A percentile compares a stretch with the other conserved stretches of the same genome.
Conservation (phyloP, 92 coral and sea anemone genomes). For the Isaurus tuberculatus region DNA sequence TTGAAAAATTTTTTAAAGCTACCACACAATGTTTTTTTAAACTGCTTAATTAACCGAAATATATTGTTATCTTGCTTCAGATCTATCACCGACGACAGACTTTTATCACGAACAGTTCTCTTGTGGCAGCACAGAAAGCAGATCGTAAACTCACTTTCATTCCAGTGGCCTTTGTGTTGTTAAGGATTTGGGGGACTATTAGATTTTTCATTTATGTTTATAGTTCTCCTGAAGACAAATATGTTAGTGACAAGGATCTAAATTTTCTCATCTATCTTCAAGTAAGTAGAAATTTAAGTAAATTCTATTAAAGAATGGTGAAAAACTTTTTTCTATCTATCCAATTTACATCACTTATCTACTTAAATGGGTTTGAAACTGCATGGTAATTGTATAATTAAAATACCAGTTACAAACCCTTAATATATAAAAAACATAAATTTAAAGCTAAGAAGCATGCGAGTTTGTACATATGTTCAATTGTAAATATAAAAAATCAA, state of each 20-base stretch:
- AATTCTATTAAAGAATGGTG: neutral
- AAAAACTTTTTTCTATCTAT: no score
- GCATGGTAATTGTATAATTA: no score
- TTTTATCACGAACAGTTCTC: slow-evolving; percentile 59
- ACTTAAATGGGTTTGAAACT: no score
- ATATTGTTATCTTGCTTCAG: slow-evolving; percentile 1
- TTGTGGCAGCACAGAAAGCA: slow-evolving; percentile 71
- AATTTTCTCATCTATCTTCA: slow-evolving; percentile 29
- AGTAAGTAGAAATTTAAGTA: slow-evolving; percentile 21
- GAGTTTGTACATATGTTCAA: no score
- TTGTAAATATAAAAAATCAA: no score
- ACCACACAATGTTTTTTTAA: no score
- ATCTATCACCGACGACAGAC: slow-evolving; percentile 31
- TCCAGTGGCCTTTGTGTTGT: slow-evolving; percentile 77
- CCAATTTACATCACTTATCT: no score
- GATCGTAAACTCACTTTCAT: slow-evolving; percentile 79
- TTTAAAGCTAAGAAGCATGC: no score
- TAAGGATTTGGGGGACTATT: slow-evolving; percentile 96
- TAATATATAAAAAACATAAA: no score
- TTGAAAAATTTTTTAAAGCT: no score
- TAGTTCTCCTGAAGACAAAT: neutral
- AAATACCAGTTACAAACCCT: no score
- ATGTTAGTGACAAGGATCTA: neutral
- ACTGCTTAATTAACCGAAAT: no score
- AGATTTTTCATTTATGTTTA: slow-evolving; percentile 73